phyloP scores from a whole-genome alignment of 2,888 invertebrate genomes.

The Drosophila helvetica region DNA sequence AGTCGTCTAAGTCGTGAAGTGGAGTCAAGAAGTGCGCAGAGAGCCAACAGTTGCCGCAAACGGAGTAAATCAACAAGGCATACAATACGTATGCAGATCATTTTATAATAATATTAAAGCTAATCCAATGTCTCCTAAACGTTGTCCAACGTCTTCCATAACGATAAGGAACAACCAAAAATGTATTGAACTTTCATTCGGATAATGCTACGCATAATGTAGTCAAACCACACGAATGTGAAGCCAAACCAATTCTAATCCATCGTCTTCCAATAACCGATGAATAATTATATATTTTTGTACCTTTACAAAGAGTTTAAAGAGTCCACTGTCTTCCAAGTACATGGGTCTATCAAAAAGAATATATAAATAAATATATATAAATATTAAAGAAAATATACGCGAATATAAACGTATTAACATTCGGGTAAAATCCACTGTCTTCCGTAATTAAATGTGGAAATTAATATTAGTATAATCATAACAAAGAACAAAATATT shows the following conservation, averaged over 20 bases:
- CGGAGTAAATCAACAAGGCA: conserved; percentile 47
- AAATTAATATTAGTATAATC: conserved; percentile 6
- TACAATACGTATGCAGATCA: not conserved
- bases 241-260: conserved; percentile 45
- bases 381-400: conserved; percentile 3
- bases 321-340: conserved; percentile 51
- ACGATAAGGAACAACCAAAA: conserved; percentile 14
- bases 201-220: conserved; percentile 28
- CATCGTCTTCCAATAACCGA: conserved; percentile 69
- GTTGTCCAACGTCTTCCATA: conserved; percentile 48
- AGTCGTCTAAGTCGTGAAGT: conserved; percentile 55
- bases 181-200: conserved; percentile 3
- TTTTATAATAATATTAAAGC: not conserved
- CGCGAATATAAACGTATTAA: not conserved
- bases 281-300: conserved; percentile 28
- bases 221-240: conserved; percentile 17
- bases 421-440: conserved; percentile 25
- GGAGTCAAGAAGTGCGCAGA: conserved; percentile 34
- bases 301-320: conserved; percentile 21
- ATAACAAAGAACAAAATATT: conserved; percentile 3
- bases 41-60: conserved; percentile 19
- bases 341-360: conserved; percentile 10
- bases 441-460: conserved; percentile 35
- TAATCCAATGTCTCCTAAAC: conserved; percentile 12
- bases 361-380: conserved; percentile 5